Base-by-base conservation (phyloP, 2,888 invertebrate species). In the Microplitis manilae region DNA sequence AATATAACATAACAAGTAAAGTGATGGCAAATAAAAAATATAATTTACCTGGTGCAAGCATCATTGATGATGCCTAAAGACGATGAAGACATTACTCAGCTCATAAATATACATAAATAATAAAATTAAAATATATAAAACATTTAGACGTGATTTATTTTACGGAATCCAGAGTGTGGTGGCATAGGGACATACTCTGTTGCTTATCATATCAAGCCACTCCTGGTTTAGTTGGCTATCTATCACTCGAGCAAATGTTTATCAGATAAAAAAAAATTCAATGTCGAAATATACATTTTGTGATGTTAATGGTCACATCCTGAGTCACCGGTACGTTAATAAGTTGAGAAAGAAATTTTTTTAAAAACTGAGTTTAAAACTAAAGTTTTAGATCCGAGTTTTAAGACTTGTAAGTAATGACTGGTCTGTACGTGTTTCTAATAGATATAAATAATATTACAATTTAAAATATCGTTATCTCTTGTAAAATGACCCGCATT, bases 401-500 rank as follows among this genome's bases (percentile, higher is more conserved):
- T 50, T 13, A 50, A 50, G 50, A 13, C 50, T 13, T 13, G 8
- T 50, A 1, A 50, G 50, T 50, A 50, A 50, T 50, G 13, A 50
- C 50, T 50, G 13, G 13, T 17, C 62, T 62, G 15, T 50, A 62
- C 62, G 62, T 62, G 62, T 62, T 40, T 5, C 7, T 40, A 40
- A 17, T 40, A 62, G 40, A 40, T 15, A 30, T 13, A 30, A 15
- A 39, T 13, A 13, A 38, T 9, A 38, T 70, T n/a, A 30, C n/a
- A 9, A 20, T 50, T 50, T 39, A n/a, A 13, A 30, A 6, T 6
- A n/a, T 17, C 68, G 50, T 80, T 80, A 82, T 82, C 82, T 76
- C 79, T 30, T 30, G 73, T 65, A 73, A 77, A 80, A 81, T 79
- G 76, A 81, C 78, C 80, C 79, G 79, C 80, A 77, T 79, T 75